A percentile compares a stretch with the other conserved stretches of the same genome.
Evolutionary conservation across 2,113 vertebrate species (phyloP).

Genomic region (Ameiurus melas): DNA sequence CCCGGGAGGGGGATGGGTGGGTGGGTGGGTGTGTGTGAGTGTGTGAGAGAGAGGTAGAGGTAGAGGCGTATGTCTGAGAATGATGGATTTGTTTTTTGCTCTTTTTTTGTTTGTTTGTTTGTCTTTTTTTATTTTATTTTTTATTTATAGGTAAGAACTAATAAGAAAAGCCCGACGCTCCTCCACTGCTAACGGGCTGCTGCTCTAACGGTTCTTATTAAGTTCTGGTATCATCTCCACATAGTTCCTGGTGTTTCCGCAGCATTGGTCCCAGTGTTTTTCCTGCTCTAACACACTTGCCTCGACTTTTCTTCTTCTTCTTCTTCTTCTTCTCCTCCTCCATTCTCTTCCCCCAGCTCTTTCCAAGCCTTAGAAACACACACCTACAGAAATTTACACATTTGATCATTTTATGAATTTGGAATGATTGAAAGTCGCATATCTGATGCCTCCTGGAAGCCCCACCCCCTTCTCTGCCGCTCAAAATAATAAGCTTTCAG

Average conservation of each 20-base stretch:
- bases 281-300: conserved; percentile 7
- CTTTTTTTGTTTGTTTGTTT: too few relatives aligned
- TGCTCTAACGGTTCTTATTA: not conserved
- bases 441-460: not conserved
- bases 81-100: not conserved
- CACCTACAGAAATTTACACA: not conserved
- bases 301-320: not conserved
- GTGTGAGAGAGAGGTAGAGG: not conserved
- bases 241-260: not conserved
- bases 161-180: conserved; percentile 19
- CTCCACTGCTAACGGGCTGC: conserved; percentile 18
- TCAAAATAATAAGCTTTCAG: not conserved
- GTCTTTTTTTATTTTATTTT: conserved; percentile 19
- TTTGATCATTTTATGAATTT: not conserved
- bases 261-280: not conserved
- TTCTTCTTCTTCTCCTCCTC: not conserved
- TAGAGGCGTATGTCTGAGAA: not conserved
- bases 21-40: not conserved
- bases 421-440: not conserved
- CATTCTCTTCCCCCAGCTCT: not conserved
- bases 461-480: not conserved
- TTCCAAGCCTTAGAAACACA: not conserved
- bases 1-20: not conserved
- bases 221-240: not conserved
- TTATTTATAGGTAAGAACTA: conserved; percentile 36